Conservation (phyloP, 1,140 invertebrate genomes). For the Bradynema listronoti region DNA sequence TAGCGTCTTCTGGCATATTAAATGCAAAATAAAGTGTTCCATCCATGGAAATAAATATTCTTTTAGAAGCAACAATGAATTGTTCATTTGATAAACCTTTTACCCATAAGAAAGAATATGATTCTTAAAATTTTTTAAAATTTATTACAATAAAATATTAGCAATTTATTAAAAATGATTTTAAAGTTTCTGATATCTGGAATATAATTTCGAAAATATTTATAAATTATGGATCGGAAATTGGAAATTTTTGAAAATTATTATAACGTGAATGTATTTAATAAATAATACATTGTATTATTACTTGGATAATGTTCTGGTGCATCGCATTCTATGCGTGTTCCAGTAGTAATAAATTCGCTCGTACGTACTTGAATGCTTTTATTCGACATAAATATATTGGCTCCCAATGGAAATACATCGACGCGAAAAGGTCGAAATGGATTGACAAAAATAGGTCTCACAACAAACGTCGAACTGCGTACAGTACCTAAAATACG, state of each 20-base stretch:
- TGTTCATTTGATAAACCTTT: slow-evolving; percentile 31
- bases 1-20: slow-evolving; percentile 32
- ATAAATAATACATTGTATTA: too few species aligned
- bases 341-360: too few species aligned
- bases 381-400: too few species aligned
- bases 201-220: too few species aligned
- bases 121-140: slow-evolving; percentile 24
- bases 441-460: slow-evolving; percentile 38
- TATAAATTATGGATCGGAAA: too few species aligned
- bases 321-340: slow-evolving; percentile 35
- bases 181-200: too few species aligned
- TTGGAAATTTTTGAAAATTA: too few species aligned
- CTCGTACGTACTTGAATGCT: too few species aligned
- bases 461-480: slow-evolving; percentile 20
- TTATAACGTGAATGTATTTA: too few species aligned
- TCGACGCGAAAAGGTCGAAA: slow-evolving; percentile 31
- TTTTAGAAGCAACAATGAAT: slow-evolving; percentile 32
- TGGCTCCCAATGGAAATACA: slow-evolving; percentile 25
- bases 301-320: slow-evolving; percentile 43
- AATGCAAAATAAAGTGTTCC: slow-evolving; percentile 45
- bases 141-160: neutral
- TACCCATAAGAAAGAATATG: slow-evolving; percentile 42
- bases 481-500: slow-evolving; percentile 26
- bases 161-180: too few species aligned
- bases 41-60: slow-evolving; percentile 39